phyloP scores from a whole-genome alignment of 2,888 invertebrate species.

The Drosophila anomalata region DNA sequence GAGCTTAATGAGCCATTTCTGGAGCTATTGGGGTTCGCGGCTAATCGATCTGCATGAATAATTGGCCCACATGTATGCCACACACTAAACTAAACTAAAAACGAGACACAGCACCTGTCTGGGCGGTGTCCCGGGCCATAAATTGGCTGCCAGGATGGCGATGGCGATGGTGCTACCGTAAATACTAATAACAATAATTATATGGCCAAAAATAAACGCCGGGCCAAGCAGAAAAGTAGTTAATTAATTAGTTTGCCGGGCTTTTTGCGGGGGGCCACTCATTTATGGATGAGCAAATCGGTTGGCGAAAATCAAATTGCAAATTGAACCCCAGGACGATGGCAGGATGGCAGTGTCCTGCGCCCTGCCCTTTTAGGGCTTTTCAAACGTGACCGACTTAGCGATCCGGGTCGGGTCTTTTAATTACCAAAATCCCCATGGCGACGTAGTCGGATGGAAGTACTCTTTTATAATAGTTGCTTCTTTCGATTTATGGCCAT shows the following conservation, averaged over 20 bases:
- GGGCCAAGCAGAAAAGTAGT: slow-evolving; percentile 45
- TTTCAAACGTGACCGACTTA: slow-evolving; percentile 59
- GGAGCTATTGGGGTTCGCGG: slow-evolving; percentile 32
- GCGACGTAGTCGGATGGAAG: slow-evolving; percentile 7
- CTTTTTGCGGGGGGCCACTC: slow-evolving; percentile 9
- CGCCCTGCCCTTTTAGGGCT: slow-evolving; percentile 1
- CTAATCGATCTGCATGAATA: slow-evolving; percentile 69
- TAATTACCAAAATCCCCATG: slow-evolving; percentile 17
- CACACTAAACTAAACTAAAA: neutral
- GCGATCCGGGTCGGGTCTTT: slow-evolving; percentile 3
- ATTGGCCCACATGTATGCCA: slow-evolving; percentile 37
- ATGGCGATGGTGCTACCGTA: slow-evolving; percentile 41
- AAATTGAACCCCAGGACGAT: slow-evolving; percentile 22
- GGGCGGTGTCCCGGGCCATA: slow-evolving; percentile 16
- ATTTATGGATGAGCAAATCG: slow-evolving; percentile 38
- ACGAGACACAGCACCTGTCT: slow-evolving; percentile 11
- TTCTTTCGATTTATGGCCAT: slow-evolving; percentile 3
- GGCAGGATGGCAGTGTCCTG: neutral
- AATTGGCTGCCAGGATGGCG: slow-evolving; percentile 34
- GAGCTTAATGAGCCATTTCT: slow-evolving; percentile 52
- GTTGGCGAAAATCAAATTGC: slow-evolving; percentile 40
- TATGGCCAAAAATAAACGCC: slow-evolving; percentile 50
- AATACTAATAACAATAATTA: slow-evolving; percentile 53
- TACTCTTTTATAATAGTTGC: slow-evolving; percentile 1
- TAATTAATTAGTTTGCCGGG: slow-evolving; percentile 59